Base-by-base conservation (phyloP, 2,797 vertebrate genomes). In the Sorex maritimensis region DNA sequence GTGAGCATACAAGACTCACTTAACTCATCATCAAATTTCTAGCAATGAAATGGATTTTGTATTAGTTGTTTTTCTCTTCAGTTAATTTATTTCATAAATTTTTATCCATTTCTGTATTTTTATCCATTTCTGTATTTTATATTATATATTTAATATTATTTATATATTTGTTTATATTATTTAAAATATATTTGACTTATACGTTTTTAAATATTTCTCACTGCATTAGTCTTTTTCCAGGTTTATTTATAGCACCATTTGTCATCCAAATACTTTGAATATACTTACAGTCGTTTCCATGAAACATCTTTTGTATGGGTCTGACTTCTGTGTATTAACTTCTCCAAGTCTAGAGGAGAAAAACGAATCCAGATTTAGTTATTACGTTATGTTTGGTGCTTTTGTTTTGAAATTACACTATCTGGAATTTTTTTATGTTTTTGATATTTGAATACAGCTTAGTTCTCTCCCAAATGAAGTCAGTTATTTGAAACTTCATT, bases 201-300 rank as follows among this genome's bases (percentile, higher is more conserved):
- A 14, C 1, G 44, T 67, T 28, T 77, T 91, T 26, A n/a, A 17
- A 23, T 46, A 74, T 12, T 68, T 41, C 28, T 68, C 21, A 67
- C 19, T 81, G 46, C 73, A 26, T 44, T 34, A 58, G 28, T 81
- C 55, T 28, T 46, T 14, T 81, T 81, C 74, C 28, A 46, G 34
- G 41, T 81, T 81, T 34, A 67, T 87, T 87, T 44, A 87, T 2
- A 81, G 61, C 34, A 75, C 75, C n/a, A 74, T 80, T 92, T 73
- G 26, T 19, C 68, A 81, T 81, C 34, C 26, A 86, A 15, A 68
- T 74, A 86, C 15, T 86, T 81, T 92, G 44, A 44, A 28, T 68
- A 87, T 68, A 44, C 63, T 68, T 81, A 46, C 21, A 75, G 28
- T 34, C 11, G 23, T 14, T 26, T 81, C 15, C 68, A 46, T 75